Evolutionary conservation across 2,888 invertebrate species (phyloP), one percentile per base, ranked within the genome.

Genomic region (Zygothrica quintamaculata): DNA sequence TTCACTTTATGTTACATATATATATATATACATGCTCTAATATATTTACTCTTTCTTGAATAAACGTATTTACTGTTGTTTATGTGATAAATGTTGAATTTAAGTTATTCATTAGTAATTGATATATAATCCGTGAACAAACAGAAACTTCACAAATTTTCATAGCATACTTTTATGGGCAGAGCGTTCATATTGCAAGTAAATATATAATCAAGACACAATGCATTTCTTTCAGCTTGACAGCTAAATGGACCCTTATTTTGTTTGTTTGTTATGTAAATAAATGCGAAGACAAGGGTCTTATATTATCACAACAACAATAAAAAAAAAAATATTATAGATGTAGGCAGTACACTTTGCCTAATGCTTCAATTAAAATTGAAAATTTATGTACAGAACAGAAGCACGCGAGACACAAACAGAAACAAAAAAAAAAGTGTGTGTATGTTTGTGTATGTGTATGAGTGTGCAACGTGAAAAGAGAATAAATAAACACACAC

Each of bases 131-230:
- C 43, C 13, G 11, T 25, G 16, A 11, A 7, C 22, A 34, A 34
- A 48, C 34, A 40, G 44, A 39, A 11, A 16, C 12, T 11, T n/a
- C 12, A 31, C 16, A 60, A 56, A 61, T 43, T 43, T 22, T 25
- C 31, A 43, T 56, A 61, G 61, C 56, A 61, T 56, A 56, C 61
- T 34, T 61, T 50, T 61, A 8, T 29, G 61, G 43, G 43, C 43
- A 31, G 31, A 4, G 31, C 22, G 29, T 3, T 8, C 15, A 16
- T 0, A 39, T 26, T 22, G 2, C 18, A 22, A 22, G 18, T 22
- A 36, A 36, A 43, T 29, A 22, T 40, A 18, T 40, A 40, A 40
- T 40, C 40, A 40, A 40, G 40, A 18, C 22, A 6, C 18, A 18
- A 2, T 22, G 40, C 56, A 39, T 50, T 50, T 50, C 16, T 43